Percentiles rank a stretch among this genome's conserved stretches.
These are phyloP conservation scores for Epizoanthus rinbou DNA, from an alignment of 92 coral and sea anemone species.

Conservation along the genomic window DNA sequence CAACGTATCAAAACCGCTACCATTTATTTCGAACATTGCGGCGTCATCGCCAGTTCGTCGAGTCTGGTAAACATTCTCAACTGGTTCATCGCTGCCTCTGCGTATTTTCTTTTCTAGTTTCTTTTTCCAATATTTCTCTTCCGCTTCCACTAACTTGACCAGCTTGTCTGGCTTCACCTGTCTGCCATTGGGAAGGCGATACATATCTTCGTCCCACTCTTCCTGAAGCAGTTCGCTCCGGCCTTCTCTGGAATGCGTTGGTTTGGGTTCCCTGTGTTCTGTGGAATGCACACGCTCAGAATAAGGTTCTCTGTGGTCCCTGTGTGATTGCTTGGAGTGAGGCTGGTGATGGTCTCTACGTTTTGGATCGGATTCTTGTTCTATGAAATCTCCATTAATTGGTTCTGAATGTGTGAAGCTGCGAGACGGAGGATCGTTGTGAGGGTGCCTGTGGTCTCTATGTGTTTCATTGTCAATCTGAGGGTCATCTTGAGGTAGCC, in stretches of 20 bases:
- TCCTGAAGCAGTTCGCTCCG: background rate
- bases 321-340: background rate
- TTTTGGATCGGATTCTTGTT: background rate
- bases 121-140: conserved; percentile 57
- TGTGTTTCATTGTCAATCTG: background rate
- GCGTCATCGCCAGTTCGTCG: background rate
- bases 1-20: conserved; percentile 6
- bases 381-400: background rate
- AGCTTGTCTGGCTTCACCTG: conserved; percentile 44
- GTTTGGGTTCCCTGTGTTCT: background rate
- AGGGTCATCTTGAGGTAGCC: background rate
- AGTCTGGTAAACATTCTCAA: conserved; percentile 15
- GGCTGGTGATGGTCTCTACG: background rate
- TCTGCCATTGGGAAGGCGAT: conserved; percentile 41
- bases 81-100: conserved; percentile 14
- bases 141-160: conserved; percentile 50
- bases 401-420: background rate
- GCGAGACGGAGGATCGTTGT: background rate
- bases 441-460: background rate
- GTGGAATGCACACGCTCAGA: background rate
- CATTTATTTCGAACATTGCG: background rate
- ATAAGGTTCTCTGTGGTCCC: background rate
- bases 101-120: conserved; percentile 30
- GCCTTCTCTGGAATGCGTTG: conserved; percentile 13
- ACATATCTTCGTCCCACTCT: conserved; percentile 34